Evolutionary conservation across 2,797 vertebrate species (phyloP), one percentile per base, ranked within the genome.

Genomic region (Parauchenoglanis punctatus): DNA sequence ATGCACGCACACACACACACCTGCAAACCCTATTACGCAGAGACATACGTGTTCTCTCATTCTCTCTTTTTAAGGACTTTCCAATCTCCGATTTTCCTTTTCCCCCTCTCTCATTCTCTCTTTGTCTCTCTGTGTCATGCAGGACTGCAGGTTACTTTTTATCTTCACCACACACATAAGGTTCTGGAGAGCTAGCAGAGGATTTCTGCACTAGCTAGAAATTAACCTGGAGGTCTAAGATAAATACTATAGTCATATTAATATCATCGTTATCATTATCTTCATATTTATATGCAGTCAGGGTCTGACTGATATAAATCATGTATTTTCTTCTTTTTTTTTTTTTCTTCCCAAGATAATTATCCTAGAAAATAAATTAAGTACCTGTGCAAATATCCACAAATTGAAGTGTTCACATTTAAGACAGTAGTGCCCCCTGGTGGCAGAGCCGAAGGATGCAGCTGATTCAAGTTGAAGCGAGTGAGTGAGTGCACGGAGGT

Each of bases 361-460:
- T 95, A 95, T 95, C 95, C 94, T 95, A 96, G 95, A 96, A 96
- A 96, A 96, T 96, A 96, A 96, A 96, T 96, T 94, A 96, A 95
- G 95, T 96, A 96, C 95, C 96, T 96, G 96, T 96, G 96, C 96
- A 96, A 96, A 96, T 96, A 96, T 96, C 95, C 95, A 96, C 95
- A 96, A 96, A 95, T 96, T 90, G 92, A 95, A 96, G 96, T 96
- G 95, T 96, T 96, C 95, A 96, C 96, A 96, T 96, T 96, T 96
- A 96, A 96, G 96, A 96, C 96, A 96, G 94, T 96, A 94, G 94
- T 94, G 91, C 94, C 94, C 93, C 94, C 95, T 94, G 94, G 95
- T 96, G 95, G 95, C 94, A 92, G 93, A 93, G 94, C 93, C 95
- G 93, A 93, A 93, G 93, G 95, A 96, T 93, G 95, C 94, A 95